Base-by-base conservation (phyloP, 2,113 vertebrate genomes). In the Athene noctua region DNA sequence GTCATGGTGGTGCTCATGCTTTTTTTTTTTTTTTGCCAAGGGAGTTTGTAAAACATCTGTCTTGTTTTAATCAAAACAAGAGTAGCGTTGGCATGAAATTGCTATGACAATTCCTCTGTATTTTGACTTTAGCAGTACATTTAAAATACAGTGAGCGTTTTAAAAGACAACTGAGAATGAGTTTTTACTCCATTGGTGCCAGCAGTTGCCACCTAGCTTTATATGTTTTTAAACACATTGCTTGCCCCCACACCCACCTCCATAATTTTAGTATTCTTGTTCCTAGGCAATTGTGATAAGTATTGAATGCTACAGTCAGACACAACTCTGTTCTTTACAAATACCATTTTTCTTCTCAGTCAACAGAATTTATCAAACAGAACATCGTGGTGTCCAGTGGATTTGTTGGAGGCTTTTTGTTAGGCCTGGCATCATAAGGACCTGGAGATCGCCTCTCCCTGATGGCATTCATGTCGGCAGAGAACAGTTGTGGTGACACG, bases 351-450 rank as follows among this genome's bases (percentile, higher is more conserved):
- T 38, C 86, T 96, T 97, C 97, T 96, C 96, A 99, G 99, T 99
- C 99, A 80, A 99, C 98, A 98, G 99, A 99, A 92, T 99, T 99
- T 96, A 98, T 99, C 97, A 99, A 99, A 97, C 99, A 99, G 94
- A 99, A 99, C 97, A 99, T 99, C 17, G 99, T 99, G 52, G 98
- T 99, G 86, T 99, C 99, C 58, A 98, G 99, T 85, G 99, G 99
- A 71, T 99, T 99, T 97, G 97, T 99, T 42, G 99, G 99, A 97
- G 99, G 99, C 73, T 99, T 99, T 97, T 98, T 99, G 97, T 96
- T 99, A 34, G 99, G 99, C 66, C 98, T 99, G 97, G 99, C 99
- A 3, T 99, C 99, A 9, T 99, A 99, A 98, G 74, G 88, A 95
- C 79, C 68, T 16, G 66, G 85, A 61, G 85, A 61, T 25, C 9